Evolutionary conservation across 1,140 invertebrate species (phyloP), one percentile per base, ranked within the genome.

Genomic region (Drosophila kanapiae): DNA sequence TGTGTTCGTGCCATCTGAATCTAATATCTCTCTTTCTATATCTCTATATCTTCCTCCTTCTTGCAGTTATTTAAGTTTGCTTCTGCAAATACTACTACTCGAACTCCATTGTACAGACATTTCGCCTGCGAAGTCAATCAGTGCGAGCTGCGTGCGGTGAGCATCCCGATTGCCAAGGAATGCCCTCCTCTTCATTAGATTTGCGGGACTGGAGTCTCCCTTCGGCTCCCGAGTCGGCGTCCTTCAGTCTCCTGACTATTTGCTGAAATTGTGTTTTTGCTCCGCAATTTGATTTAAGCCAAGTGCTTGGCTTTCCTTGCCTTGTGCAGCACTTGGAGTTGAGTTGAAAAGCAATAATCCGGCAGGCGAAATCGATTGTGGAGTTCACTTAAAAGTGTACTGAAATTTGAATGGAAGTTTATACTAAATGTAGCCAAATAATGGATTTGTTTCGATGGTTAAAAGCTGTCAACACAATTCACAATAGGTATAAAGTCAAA

Each of bases 211-310:
- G 42, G 29, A 38, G 71, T 40, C 23, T 45, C 18, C 11, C 13
- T 53, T n/a, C 33, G 38, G 23, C 27, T 48, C 54, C n/a, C 16
- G 16, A 14, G 47, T 10, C 49, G 49, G 48, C 48, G 49, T 45
- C 33, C 23, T 33, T 57, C 35, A 23, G 42, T 58, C 67, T 71
- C 69, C 38, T 42, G 29, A 47, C 47, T 70, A 68, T 68, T 42
- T 67, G 59, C 64, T 65, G 60, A 69, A 64, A 65, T 72, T 72
- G 68, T 59, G 45, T 72, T 59, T 51, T 59, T 29, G 33, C 42
- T 49, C 33, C 16, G 9, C 43, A 72, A 72, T 72, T 72, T 71
- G 69, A 72, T 72, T 71, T 51, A 43, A 60, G 31, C 53, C 69
- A 51, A 72, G 53, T 71, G 53, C 67, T 37, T 31, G 33, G 33